Conservation (phyloP, 92 coral and sea anemone genomes). For the Palythoa grandiflora region DNA sequence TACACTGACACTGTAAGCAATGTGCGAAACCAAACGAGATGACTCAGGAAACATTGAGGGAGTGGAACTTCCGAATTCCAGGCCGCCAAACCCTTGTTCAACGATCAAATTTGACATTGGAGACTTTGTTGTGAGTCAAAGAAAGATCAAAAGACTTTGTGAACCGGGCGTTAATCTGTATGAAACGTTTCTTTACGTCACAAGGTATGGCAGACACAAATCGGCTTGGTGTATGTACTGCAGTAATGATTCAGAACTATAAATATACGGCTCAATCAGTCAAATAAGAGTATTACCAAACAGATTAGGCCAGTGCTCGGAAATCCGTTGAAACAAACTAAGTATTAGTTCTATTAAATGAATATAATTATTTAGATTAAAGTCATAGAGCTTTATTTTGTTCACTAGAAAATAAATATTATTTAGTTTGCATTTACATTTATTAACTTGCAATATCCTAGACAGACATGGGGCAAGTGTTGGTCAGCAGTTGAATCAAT, state of each 20-base stretch:
- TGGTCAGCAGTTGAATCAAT: too few relatives aligned
- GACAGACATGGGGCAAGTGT: too few relatives aligned
- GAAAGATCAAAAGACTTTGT: conserved; percentile 46
- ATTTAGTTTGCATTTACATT: too few relatives aligned
- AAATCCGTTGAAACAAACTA: neutral
- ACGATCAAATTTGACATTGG: conserved; percentile 39
- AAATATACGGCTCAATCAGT: neutral
- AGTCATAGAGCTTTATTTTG: neutral
- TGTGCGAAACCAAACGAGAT: conserved; percentile 40
- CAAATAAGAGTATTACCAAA: neutral
- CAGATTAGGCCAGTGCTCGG: neutral
- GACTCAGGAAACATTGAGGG: conserved; percentile 9
- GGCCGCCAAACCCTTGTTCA: conserved; percentile 29
- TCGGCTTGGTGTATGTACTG: neutral
- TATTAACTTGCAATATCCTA: too few relatives aligned
- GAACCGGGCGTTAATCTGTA: conserved; percentile 27
- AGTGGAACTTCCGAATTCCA: conserved; percentile 47
- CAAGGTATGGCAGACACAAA: conserved; percentile 11
- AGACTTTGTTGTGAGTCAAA: conserved; percentile 38
- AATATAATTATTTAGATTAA: neutral
- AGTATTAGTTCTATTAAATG: neutral
- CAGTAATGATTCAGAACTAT: neutral
- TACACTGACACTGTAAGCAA: neutral
- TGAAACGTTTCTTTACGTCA: conserved; percentile 34
- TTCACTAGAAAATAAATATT: too few relatives aligned